Base-by-base conservation (phyloP, 2,113 vertebrate genomes). In the Ptilorrhoa leucosticta region DNA sequence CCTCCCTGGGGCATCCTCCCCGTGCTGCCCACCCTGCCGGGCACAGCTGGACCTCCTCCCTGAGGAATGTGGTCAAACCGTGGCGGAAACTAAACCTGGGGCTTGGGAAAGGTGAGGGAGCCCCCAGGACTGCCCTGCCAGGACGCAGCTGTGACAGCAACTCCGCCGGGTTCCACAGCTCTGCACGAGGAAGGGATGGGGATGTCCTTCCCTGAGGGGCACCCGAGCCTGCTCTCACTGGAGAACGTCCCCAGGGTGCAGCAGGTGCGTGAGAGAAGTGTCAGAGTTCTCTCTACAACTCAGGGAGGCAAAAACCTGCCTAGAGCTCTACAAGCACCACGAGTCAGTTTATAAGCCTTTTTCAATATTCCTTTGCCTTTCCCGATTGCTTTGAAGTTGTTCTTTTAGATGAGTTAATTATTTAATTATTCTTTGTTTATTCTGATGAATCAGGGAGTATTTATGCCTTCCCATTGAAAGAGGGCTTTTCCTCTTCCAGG, bases 61-160 rank as follows among this genome's bases (percentile, higher is more conserved):
- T 8, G 16, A 35, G 50, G 24, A 63, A 13, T 0, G 3, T 5
- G 11, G 3, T 23, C n/a, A 23, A 5, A 33, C 23, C 1, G 1
- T 13, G 28, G 26, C 2, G 16, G 48, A 35, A 31, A 10, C 15
- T 1, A 19, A 50, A 4, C 10, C 42, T 3, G 12, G 26, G 11
- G 15, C 15, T 7, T 40, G 78, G 82, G 14, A 53, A 69, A 35
- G 60, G 9, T 0, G 8, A 42, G 10, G 7, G 35, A 50, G 22
- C 18, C 42, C 13, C 0, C 0, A 1, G 51, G 31, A 8, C 23
- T 37, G 75, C 31, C 35, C 54, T 60, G 22, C 39, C 18, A 11
- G 65, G 27, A 56, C 33, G 15, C 75, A 61, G 73, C 57, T 33
- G 64, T 28, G 58, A 5, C 26, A 31, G 39, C 64, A 24, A 53